A percentile compares a stretch with the other conserved stretches of the same genome.
Evolutionary conservation across 2,888 invertebrate species (phyloP).

Genomic region (Caradrina clavipalpis): DNA sequence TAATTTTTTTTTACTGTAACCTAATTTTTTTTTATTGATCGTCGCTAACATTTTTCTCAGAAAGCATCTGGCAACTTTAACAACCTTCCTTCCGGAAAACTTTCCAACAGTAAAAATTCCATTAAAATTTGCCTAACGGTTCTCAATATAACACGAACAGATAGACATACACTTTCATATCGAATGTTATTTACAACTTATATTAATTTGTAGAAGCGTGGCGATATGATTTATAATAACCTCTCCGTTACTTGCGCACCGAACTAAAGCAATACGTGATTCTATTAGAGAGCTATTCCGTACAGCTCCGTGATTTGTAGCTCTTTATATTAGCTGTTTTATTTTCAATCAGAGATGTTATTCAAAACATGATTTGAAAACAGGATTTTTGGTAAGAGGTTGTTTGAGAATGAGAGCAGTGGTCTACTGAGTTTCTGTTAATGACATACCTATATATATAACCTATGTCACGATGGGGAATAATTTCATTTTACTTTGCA

Average conservation of each 20-base stretch:
- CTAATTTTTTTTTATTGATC: too few relatives aligned
- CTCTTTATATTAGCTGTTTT: constrained; percentile 22
- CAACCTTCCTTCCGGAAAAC: constrained; percentile 16
- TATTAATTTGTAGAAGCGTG: constrained; percentile 47
- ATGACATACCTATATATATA: too few relatives aligned
- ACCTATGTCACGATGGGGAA: neutral
- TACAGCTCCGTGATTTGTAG: constrained; percentile 32
- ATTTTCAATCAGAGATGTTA: constrained; percentile 37
- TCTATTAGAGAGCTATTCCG: constrained; percentile 31
- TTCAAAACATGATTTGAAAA: constrained; percentile 32
- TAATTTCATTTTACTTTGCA: neutral
- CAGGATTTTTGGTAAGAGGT: constrained; percentile 23
- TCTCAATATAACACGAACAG: constrained; percentile 19
- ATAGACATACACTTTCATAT: constrained; percentile 44
- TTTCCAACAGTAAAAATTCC: constrained; percentile 27
- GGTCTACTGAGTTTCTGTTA: neutral
- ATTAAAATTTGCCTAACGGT: constrained; percentile 43
- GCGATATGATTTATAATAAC: constrained; percentile 47
- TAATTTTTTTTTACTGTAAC: too few relatives aligned
- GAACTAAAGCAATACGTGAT: constrained; percentile 35
- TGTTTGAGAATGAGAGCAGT: neutral
- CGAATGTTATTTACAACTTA: constrained; percentile 31
- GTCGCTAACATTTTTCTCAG: neutral
- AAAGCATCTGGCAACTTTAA: neutral
- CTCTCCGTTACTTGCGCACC: constrained; percentile 29